Evolutionary conservation across 1,140 invertebrate genomes (phyloP).

Genomic region (Heliconius congener): DNA sequence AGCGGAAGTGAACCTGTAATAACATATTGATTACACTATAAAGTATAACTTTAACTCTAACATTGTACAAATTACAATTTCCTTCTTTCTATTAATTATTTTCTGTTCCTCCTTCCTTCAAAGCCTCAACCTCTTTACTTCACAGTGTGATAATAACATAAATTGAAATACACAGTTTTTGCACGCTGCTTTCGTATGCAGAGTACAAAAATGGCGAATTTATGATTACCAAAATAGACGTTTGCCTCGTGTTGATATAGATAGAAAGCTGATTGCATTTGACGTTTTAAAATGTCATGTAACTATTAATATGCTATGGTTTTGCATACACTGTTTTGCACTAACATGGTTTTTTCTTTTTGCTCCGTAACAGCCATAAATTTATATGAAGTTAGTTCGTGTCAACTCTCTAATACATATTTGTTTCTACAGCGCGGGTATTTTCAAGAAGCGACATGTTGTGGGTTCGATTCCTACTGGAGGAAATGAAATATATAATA

Average conservation of each 20-base stretch:
- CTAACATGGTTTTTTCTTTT: not conserved
- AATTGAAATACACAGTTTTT: not conserved
- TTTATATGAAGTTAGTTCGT: too few species aligned
- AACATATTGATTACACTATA: not conserved
- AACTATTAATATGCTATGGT: not conserved
- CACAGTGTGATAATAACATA: not conserved
- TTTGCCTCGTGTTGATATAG: not conserved
- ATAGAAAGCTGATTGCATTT: not conserved
- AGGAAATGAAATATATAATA: too few species aligned
- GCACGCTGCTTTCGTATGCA: not conserved
- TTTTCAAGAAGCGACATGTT: too few species aligned
- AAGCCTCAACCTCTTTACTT: not conserved
- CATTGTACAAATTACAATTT: not conserved
- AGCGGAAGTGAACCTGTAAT: not conserved
- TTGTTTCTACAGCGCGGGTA: too few species aligned
- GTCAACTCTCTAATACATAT: too few species aligned
- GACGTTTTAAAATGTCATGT: not conserved
- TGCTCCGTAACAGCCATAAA: not conserved
- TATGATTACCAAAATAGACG: not conserved
- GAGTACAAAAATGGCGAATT: not conserved
- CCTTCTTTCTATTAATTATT: not conserved
- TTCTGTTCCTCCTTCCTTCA: not conserved
- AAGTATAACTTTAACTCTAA: not conserved
- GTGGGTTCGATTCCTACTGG: too few species aligned
- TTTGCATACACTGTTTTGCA: not conserved